Conservation (phyloP, 1,140 invertebrate genomes). For the Agrilus planipennis region DNA sequence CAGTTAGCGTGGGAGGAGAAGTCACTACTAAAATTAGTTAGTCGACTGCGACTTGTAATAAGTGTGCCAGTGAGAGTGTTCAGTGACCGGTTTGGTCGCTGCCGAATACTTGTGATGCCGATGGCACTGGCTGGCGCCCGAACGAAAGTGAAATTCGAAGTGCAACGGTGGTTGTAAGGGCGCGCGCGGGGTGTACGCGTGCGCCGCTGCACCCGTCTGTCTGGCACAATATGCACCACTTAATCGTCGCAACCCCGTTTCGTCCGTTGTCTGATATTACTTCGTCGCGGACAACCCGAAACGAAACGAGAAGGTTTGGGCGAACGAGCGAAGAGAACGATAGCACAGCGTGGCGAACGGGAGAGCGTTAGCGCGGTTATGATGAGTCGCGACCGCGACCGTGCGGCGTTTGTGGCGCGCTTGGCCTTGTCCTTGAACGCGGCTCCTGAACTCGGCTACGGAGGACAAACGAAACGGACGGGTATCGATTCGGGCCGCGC, state of each 20-base stretch:
- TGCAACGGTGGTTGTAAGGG: constrained; percentile 19
- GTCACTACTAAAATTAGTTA: too few species aligned
- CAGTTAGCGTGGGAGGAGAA: too few species aligned
- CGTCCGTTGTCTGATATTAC: constrained; percentile 5
- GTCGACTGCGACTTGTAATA: too few species aligned
- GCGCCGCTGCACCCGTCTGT: constrained; percentile 14
- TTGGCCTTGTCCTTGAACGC: constrained; percentile 37
- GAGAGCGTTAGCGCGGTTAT: constrained; percentile 6
- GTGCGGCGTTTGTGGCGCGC: constrained; percentile 9
- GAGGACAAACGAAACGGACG: constrained; percentile 11
- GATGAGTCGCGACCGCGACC: constrained; percentile 8
- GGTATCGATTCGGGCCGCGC: constrained; percentile 27
- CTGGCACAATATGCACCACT: constrained; percentile 23
- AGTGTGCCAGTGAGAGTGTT: too few species aligned
- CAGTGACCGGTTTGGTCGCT: too few species aligned
- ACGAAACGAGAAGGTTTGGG: neutral
- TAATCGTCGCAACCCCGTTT: constrained; percentile 6
- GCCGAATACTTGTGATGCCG: constrained; percentile 5
- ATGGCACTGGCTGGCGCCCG: constrained; percentile 13
- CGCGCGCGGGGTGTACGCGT: constrained; percentile 16
- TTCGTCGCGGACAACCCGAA: neutral
- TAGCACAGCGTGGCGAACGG: constrained; percentile 2
- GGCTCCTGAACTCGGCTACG: constrained; percentile 33
- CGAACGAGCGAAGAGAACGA: neutral
- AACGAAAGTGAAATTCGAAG: constrained; percentile 30